phyloP scores from a whole-genome alignment of 2,888 invertebrate species.

The Synergus gifuensis region DNA sequence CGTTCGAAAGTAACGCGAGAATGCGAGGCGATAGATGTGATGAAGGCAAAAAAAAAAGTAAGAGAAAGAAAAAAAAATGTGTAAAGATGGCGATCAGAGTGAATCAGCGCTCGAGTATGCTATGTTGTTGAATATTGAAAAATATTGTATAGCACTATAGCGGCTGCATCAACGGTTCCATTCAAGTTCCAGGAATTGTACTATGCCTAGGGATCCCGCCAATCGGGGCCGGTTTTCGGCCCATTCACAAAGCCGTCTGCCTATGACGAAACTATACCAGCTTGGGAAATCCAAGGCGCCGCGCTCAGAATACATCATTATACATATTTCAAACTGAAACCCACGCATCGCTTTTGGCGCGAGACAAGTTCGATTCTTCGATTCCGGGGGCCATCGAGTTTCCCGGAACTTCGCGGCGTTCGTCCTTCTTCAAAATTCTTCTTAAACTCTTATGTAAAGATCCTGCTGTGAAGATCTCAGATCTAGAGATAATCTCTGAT shows the following conservation, averaged over 20 bases:
- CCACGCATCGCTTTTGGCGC: constrained; percentile 1
- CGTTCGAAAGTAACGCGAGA: not conserved
- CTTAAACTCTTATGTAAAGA: not conserved
- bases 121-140: not conserved
- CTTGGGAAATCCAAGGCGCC: constrained; percentile 3
- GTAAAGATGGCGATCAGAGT: constrained; percentile 3
- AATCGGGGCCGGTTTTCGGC: not conserved
- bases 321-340: not conserved
- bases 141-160: not conserved
- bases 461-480: not conserved
- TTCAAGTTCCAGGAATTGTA: not conserved
- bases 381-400: not conserved
- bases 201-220: not conserved
- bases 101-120: constrained; percentile 5
- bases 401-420: constrained; percentile 24
- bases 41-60: not conserved
- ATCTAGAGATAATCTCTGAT: not conserved
- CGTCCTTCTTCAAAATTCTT: constrained; percentile 13
- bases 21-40: not conserved
- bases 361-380: constrained; percentile 4
- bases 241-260: not conserved
- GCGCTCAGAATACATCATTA: not conserved
- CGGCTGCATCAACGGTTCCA: not conserved
- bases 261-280: constrained; percentile 2
- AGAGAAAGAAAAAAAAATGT: not conserved